These are phyloP conservation scores for Aphaenogaster rudis DNA, from an alignment of 1,140 invertebrate species.

Conservation along the genomic window DNA sequence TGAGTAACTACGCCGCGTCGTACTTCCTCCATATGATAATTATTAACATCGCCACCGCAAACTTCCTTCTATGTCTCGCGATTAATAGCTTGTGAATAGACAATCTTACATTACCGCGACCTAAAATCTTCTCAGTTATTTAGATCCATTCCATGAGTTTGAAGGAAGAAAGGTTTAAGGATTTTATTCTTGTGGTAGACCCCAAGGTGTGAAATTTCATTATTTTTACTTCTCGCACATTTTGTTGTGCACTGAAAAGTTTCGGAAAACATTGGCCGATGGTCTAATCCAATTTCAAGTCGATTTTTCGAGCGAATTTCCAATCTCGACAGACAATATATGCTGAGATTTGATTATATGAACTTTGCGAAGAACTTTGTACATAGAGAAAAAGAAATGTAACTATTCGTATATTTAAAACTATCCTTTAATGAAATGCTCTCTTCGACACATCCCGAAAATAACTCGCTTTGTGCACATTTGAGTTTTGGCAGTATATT, in stretches of 20 bases:
- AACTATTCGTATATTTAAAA: slow-evolving; percentile 17
- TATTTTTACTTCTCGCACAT: background rate
- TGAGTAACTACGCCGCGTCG: background rate
- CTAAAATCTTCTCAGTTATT: background rate
- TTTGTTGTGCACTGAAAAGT: background rate
- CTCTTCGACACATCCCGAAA: background rate
- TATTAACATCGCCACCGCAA: slow-evolving; percentile 41
- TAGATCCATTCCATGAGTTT: background rate
- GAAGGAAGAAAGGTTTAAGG: background rate
- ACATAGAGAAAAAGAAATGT: slow-evolving; percentile 14
- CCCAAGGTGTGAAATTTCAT: background rate
- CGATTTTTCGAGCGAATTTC: slow-evolving; percentile 9
- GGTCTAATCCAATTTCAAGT: background rate
- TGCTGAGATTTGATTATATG: background rate
- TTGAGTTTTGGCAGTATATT: background rate
- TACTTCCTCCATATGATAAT: slow-evolving; percentile 40
- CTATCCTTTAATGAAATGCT: background rate
- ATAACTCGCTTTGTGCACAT: background rate
- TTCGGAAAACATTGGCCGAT: background rate
- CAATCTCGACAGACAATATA: background rate
- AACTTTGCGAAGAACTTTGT: background rate
- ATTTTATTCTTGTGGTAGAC: background rate
- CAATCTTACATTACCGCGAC: background rate
- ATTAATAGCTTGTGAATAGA: slow-evolving; percentile 16
- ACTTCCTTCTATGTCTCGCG: slow-evolving; percentile 25